These are phyloP conservation scores for Zosterops lateralis DNA, from an alignment of 2,113 vertebrate genomes.

Conservation along the genomic window DNA sequence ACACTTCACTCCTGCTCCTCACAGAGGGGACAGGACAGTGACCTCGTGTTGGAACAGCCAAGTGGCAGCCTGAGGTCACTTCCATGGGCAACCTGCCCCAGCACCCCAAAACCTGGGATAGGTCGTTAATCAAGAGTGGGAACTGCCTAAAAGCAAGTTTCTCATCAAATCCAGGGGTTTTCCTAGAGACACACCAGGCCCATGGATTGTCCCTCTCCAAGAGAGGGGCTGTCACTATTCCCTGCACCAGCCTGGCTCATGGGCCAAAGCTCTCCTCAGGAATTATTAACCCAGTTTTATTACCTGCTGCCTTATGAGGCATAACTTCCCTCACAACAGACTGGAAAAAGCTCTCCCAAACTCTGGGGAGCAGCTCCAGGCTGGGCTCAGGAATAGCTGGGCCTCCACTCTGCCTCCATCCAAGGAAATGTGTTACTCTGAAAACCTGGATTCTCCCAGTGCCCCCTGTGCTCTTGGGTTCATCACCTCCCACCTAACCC, in stretches of 20 bases:
- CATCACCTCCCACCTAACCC: not conserved
- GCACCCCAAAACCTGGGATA: not conserved
- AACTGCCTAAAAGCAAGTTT: not conserved
- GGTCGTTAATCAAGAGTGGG: rapidly evolving
- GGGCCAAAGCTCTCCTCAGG: not conserved
- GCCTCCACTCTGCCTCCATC: not conserved
- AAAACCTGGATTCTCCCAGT: not conserved
- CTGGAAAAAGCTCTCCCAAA: not conserved
- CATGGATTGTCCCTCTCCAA: not conserved
- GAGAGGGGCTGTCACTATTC: not conserved
- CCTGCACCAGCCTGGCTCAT: not conserved
- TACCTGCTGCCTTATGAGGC: not conserved
- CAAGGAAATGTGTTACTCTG: not conserved
- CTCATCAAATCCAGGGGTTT: not conserved
- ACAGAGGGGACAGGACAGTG: not conserved
- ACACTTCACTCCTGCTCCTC: not conserved
- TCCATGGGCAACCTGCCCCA: rapidly evolving
- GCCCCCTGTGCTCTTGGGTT: not conserved
- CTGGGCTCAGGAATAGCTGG: not conserved
- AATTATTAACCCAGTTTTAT: constrained; percentile 21
- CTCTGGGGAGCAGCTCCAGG: not conserved
- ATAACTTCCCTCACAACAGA: not conserved
- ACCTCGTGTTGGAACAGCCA: not conserved
- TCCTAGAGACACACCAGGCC: not conserved
- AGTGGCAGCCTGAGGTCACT: not conserved